Evolutionary conservation across 2,113 vertebrate species (phyloP), one percentile per base, ranked within the genome.

Genomic region (Menura novaehollandiae): DNA sequence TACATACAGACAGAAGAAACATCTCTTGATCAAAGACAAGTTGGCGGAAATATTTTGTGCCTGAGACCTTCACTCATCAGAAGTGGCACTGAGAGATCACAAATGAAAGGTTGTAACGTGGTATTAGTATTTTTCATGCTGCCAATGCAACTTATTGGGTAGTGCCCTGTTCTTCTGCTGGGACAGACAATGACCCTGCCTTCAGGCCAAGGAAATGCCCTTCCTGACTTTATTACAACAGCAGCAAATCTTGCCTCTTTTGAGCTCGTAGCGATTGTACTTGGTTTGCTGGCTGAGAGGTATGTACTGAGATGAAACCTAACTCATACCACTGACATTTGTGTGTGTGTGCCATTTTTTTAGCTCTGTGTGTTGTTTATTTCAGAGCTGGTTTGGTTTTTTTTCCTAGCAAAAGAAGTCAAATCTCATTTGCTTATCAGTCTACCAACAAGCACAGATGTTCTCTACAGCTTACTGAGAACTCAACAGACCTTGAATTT

Each of bases 21-120:
- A 95, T 88, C 93, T 84, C 90, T 81, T 93, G 95, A 97, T 97
- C 95, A 94, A 97, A 96, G 93, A n/a, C 19, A 13, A 95, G 58
- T 73, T 96, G 93, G 83, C 13, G 14, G 82, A 96, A 95, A 96
- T 91, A 91, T 96, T 97, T 92, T 17, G 5, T 88, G 91, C 82
- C 89, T 95, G 59, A 96, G 89, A 96, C 93, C 85, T 96, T 89
- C 22, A 8, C 85, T 93, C 85, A 95, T 94, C 94, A 94, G 62
- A 96, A 96, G 55, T 92, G 60, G 72, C 91, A 95, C 7, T 71
- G 95, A 95, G 95, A 77, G 95, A 95, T 93, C 95, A 84, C 73
- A 96, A 89, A 94, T 43, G 79, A 97, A 95, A 96, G 85, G 73
- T 41, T 93, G 22, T 37, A 88, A 69, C 7, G 66, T 46, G 21